Evolutionary conservation across 2,797 vertebrate genomes (phyloP), one percentile per base, ranked within the genome.

Genomic region (Natrix natrix): DNA sequence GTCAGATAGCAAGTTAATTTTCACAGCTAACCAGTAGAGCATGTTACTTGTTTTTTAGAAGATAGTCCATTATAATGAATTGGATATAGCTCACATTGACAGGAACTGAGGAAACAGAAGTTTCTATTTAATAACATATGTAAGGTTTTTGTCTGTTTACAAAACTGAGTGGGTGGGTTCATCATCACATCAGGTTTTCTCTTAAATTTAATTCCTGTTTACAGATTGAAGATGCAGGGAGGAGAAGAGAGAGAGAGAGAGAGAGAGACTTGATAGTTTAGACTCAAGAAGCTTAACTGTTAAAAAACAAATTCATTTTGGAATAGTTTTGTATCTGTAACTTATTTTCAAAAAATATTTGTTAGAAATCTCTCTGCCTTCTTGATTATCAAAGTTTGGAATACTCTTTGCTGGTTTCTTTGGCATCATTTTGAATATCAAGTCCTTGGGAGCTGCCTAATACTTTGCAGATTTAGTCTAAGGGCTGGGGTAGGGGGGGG

Each of bases 121-220:
- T 93, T 96, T 94, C 95, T 91, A 61, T 96, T 97, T 95, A 96
- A 96, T 95, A 95, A 95, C 97, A 98, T 95, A 96, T 97, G 97
- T 95, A 94, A 86, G 94, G 92, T 94, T 61, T 3, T 54, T 96
- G 92, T 13, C 91, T 97, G 97, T 97, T 97, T 97, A 97, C 93
- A 96, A 52, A 97, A 94, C 96, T 90, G 69, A 54, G 87, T 97
- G 97, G 95, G 96, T 96, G 96, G 96, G 94, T 97, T 97, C 93
- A 95, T 96, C 94, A 95, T 95, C 0, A 0, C 92, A 95, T 3
- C 1, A 61, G 89, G 56, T 55, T 52, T 96, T 97, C 57, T 86
- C 86, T 94, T 97, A 94, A 94, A 52, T 94, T 95, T 95, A 91
- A 97, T 95, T 95, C 91, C 93, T 96, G 59, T 96, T 97, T 97